Conservation (phyloP, 2,888 invertebrate species). For the Sipha maydis region DNA sequence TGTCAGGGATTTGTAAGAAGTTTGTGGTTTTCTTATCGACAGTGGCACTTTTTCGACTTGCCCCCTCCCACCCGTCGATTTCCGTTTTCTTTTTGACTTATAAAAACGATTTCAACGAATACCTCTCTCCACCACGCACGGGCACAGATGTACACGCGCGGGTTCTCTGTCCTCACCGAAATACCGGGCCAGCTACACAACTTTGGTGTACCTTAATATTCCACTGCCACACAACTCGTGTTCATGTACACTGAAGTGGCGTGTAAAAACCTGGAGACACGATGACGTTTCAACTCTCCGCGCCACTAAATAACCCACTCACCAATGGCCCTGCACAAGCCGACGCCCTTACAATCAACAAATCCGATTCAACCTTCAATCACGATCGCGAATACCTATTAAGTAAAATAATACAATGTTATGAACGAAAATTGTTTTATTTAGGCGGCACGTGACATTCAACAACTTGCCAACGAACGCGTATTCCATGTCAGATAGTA, state of each 20-base stretch:
- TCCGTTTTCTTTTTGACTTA: conserved; percentile 26
- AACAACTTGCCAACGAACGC: no score
- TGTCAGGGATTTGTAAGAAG: conserved; percentile 38
- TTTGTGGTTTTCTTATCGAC: conserved; percentile 29
- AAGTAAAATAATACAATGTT: no score
- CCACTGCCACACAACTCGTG: neutral
- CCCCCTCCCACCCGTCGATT: neutral
- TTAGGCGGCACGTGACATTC: no score
- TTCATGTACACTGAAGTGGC: no score
- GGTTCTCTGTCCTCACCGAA: neutral
- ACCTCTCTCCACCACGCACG: neutral
- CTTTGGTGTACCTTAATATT: neutral
- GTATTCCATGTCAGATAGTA: no score
- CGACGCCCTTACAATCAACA: neutral
- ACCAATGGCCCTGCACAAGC: neutral
- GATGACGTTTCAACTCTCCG: neutral
- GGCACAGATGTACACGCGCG: no score
- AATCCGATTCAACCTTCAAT: neutral
- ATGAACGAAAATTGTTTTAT: no score
- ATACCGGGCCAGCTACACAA: neutral
- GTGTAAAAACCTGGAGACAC: neutral
- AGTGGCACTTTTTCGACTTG: conserved; percentile 39
- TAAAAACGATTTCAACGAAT: conserved; percentile 35
- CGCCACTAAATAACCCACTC: no score
- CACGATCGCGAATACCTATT: neutral